Evolutionary conservation across 2,888 invertebrate species (phyloP), one percentile per base, ranked within the genome.

Genomic region (Cheilosia soror): DNA sequence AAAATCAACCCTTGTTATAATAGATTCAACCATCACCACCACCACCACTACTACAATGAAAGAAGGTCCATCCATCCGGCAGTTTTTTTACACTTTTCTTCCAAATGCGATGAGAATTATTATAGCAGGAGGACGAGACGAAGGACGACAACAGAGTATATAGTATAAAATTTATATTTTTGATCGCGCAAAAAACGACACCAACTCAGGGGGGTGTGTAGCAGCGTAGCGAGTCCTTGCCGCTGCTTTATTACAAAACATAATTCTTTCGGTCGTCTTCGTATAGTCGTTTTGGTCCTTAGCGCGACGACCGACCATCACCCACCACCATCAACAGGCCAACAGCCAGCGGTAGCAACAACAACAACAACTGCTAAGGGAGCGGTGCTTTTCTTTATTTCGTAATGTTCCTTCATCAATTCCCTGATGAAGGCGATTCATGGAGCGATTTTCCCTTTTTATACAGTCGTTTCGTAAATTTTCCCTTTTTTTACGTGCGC

Each of bases 401-500:
- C 31, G 51, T 73, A 79, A 84, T 80, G 80, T 80, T 80, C 66
- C 58, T 51, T 84, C 80, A 84, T 84, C 84, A 84, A 84, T 84
- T 73, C 69, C 65, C 75, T 80, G 84, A 84, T 84, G 75, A 69
- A 73, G 83, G 83, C 78, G 83, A 83, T 83, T 78, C 82, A 78
- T 72, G 82, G 51, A 79, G 68, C 73, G 73, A 78, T 79, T 78
- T 75, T 77, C 69, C 69, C 58, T 58, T 78, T 51, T 42, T 60
- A 20, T 44, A 44, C 44, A 44, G 33, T 33, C 44, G n/a, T 69
- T 63, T 62, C n/a, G 37, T 20, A 20, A 40, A 51, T 79, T 51
- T 57, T 65, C 37, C 27, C 33, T 58, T 66, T 55, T 42, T 66
- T 63, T 73, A 44, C 27, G 42, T 55, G 55, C 55, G 42, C 72